Conservation (phyloP, 2,113 vertebrate species). For the Ammodytes dubius region DNA sequence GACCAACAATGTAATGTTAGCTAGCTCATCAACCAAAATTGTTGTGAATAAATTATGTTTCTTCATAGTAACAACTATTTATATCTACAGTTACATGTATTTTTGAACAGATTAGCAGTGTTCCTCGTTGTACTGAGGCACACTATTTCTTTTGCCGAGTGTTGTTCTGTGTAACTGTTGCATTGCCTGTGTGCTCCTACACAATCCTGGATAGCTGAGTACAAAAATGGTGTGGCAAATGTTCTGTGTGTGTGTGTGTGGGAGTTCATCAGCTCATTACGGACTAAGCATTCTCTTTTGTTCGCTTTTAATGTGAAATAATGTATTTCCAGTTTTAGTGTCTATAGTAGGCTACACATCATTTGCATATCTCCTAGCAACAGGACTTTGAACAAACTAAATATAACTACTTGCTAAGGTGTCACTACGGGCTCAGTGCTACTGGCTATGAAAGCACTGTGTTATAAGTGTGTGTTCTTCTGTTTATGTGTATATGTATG, state of each 20-base stretch:
- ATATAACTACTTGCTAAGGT: slow-evolving; percentile 79
- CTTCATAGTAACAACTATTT: background rate
- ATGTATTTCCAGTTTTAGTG: slow-evolving; percentile 75
- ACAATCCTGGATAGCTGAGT: slow-evolving; percentile 27
- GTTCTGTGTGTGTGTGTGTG: slow-evolving; percentile 52
- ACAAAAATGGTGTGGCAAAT: slow-evolving; percentile 37
- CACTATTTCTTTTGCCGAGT: slow-evolving; percentile 6
- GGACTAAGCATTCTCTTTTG: slow-evolving; percentile 62
- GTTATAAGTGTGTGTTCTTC: background rate
- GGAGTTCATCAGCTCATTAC: slow-evolving; percentile 70
- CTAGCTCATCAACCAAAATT: background rate
- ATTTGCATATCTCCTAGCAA: slow-evolving; percentile 86
- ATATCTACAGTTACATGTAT: background rate
- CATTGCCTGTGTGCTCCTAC: slow-evolving; percentile 23
- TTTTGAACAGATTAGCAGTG: background rate
- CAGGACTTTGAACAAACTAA: slow-evolving; percentile 82
- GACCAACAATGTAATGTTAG: background rate
- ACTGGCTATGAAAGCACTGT: slow-evolving; percentile 36
- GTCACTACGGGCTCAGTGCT: slow-evolving; percentile 57
- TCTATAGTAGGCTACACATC: slow-evolving; percentile 73
- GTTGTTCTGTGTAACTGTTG: slow-evolving; percentile 16
- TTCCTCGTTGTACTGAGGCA: background rate
- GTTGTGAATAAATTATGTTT: background rate
- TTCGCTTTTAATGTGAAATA: slow-evolving; percentile 70
- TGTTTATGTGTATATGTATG: slow-evolving; percentile 15